Percentiles rank a stretch among this genome's conserved stretches.
These are phyloP conservation scores for Ondatra zibethicus DNA, from an alignment of 2,113 vertebrate genomes.

Conservation along the genomic window DNA sequence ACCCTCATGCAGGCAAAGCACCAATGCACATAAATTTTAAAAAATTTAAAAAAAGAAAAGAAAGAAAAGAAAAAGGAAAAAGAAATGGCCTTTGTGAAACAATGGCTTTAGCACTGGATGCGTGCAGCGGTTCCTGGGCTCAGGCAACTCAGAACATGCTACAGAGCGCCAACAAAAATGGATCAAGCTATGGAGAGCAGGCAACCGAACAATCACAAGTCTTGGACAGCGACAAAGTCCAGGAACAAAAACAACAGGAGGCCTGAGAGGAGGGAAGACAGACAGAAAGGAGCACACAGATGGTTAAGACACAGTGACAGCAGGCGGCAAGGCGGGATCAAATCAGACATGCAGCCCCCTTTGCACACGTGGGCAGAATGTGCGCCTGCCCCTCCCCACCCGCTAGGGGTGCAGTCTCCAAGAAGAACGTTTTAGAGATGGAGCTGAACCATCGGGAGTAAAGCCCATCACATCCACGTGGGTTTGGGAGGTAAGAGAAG, in stretches of 20 bases:
- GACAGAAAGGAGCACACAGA: slow-evolving; percentile 36
- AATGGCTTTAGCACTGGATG: slow-evolving; percentile 3
- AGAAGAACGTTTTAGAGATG: slow-evolving; percentile 72
- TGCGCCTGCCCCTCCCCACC: background rate
- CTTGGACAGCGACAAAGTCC: slow-evolving; percentile 74
- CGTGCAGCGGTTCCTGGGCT: slow-evolving; percentile 67
- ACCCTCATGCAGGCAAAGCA: background rate
- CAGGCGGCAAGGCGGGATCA: slow-evolving; percentile 71
- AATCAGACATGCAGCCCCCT: slow-evolving; percentile 64
- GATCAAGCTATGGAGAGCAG: slow-evolving; percentile 81
- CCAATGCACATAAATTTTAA: background rate
- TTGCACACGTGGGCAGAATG: slow-evolving; percentile 54
- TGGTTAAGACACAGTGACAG: slow-evolving; percentile 64
- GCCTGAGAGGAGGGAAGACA: slow-evolving; percentile 76
- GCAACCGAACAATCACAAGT: slow-evolving; percentile 86
- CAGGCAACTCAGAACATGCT: slow-evolving; percentile 70
- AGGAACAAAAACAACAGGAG: slow-evolving; percentile 78
- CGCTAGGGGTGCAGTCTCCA: background rate
- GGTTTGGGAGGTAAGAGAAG: slow-evolving; percentile 85
- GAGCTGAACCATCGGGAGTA: slow-evolving; percentile 78
- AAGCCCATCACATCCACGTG: slow-evolving; percentile 82
- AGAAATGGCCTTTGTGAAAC: background rate
- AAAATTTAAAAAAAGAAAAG: background rate
- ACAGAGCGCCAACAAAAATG: slow-evolving; percentile 50
- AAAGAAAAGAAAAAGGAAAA: background rate